These are phyloP conservation scores for Drosophila fuyamai DNA, from an alignment of 1,140 invertebrate genomes.

Conservation along the genomic window DNA sequence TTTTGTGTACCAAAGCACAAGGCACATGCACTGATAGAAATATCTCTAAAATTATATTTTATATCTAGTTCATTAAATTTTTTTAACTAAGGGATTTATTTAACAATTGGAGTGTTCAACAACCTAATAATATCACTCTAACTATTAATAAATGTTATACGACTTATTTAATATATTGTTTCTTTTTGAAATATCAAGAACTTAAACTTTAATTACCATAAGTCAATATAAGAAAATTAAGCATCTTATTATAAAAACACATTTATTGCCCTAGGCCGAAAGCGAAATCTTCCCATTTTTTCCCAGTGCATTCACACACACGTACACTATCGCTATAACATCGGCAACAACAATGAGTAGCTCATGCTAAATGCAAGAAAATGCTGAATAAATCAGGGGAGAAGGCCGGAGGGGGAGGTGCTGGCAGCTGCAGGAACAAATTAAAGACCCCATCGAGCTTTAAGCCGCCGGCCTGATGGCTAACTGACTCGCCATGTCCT, in stretches of 20 bases:
- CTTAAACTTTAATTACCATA: too few relatives aligned
- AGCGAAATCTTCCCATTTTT: neutral
- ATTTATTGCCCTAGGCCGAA: too few relatives aligned
- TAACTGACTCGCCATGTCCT: constrained; percentile 7
- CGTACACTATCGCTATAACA: constrained; percentile 20
- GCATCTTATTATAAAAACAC: too few relatives aligned
- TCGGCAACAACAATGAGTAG: constrained; percentile 43
- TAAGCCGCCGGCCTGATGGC: constrained; percentile 8
- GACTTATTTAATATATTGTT: too few relatives aligned
- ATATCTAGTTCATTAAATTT: too few relatives aligned
- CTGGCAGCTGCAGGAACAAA: constrained; percentile 29
- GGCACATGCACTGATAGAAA: neutral
- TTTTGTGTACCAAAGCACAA: constrained; percentile 4
- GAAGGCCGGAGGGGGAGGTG: neutral
- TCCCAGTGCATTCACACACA: neutral
- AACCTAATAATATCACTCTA: too few relatives aligned
- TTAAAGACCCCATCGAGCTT: constrained; percentile 48
- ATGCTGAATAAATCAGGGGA: constrained; percentile 49
- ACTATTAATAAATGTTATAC: too few relatives aligned
- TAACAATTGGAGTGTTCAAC: too few relatives aligned
- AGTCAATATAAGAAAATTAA: too few relatives aligned
- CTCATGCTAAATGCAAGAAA: constrained; percentile 65
- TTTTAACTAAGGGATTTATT: too few relatives aligned
- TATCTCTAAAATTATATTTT: too few relatives aligned
- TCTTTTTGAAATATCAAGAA: too few relatives aligned